Base-by-base conservation (phyloP, 2,797 vertebrate genomes). In the Sylvia borin region DNA sequence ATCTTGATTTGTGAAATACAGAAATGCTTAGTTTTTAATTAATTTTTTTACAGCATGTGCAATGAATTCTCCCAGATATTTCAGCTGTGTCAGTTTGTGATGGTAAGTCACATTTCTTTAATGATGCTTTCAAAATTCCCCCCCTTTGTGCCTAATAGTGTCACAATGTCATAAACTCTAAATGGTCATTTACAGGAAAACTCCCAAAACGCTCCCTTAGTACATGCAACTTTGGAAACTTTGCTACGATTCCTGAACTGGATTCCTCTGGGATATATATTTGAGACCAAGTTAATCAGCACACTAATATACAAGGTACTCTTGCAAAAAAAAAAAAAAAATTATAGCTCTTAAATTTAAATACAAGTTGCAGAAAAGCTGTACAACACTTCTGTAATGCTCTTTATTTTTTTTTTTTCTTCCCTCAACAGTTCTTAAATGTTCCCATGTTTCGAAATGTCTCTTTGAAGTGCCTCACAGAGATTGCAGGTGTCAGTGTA, bases 61-160 rank as follows among this genome's bases (percentile, higher is more conserved):
- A 99, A 99, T 95, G 99, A 99, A 87, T 99, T 99, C 96, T 99
- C 99, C 61, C 99, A 99, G 96, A 99, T 99, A 97, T 99, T 99
- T 98, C 99, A 99, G 42, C 98, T 99, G 53, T 99, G 99, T 98
- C 99, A 99, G 95, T 99, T 99, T 98, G 99, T 99, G 66, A 99
- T 99, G 99, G 99, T 99, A 97, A 92, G 98, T 96, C 14, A 38
- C 26, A 45, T 7, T 70, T 73, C 31, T 55, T 51, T 10, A 76
- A n/a, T 53, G 6, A 29, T 40, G 9, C 26, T 58, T 60, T 45
- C 3, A 22, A 24, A 68, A 34, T 20, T 6, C 2, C 2, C 10
- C 26, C 24, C 13, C 6, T 68, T 78, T 10, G 1, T 88, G 26
- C 29, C 24, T 58, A 29, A 10, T 26, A 36, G 32, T 58, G 14